phyloP scores from a whole-genome alignment of 2,888 invertebrate species.

The Chrysotoxum bicinctum region DNA sequence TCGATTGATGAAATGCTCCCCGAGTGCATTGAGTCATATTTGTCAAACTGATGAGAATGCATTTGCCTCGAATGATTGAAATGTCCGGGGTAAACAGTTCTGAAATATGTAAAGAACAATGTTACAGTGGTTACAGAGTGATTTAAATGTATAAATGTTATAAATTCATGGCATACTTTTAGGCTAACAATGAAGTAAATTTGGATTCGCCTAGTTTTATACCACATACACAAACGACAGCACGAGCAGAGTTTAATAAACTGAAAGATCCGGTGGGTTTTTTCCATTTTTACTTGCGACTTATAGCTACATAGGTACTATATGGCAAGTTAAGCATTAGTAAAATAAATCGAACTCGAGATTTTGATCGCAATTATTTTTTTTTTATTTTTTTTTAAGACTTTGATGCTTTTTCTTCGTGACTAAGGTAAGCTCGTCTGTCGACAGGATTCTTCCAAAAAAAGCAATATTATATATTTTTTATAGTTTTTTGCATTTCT shows the following conservation, averaged over 20 bases:
- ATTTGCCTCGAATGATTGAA: slow-evolving; percentile 77
- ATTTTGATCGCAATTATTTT: no score
- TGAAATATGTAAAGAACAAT: slow-evolving; percentile 75
- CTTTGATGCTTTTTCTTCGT: no score
- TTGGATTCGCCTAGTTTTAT: background rate
- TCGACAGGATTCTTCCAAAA: no score
- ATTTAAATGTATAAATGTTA: background rate
- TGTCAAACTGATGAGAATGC: slow-evolving; percentile 81
- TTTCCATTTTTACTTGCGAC: no score
- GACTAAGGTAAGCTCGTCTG: no score
- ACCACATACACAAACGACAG: background rate
- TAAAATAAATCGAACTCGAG: no score
- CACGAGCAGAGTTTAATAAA: background rate
- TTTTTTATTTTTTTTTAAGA: no score
- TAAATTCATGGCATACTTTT: background rate
- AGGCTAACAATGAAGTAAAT: background rate
- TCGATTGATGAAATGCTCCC: slow-evolving; percentile 80
- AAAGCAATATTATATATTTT: no score
- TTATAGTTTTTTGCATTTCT: no score
- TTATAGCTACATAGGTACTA: no score
- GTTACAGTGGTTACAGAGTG: background rate
- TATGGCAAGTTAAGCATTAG: no score
- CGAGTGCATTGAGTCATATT: slow-evolving; percentile 79
- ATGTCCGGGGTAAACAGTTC: slow-evolving; percentile 77
- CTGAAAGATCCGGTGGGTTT: background rate